Evolutionary conservation across 1,140 invertebrate genomes (phyloP).

Genomic region (Notospermus geniculatus): DNA sequence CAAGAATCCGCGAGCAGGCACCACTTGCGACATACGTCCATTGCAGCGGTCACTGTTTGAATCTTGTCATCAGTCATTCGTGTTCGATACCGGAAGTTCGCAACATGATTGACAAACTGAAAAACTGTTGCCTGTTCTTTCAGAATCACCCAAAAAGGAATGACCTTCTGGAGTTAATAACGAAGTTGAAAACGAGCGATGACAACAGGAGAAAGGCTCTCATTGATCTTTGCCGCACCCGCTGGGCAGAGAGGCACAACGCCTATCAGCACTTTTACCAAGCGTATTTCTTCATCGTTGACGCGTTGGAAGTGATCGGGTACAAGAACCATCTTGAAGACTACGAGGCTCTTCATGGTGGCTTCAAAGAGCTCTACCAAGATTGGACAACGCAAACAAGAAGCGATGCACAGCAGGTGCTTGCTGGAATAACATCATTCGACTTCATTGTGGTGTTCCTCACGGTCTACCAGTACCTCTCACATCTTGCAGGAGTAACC

Average conservation of each 20-base stretch:
- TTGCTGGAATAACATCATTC: not conserved
- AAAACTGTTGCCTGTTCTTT: not conserved
- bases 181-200: not conserved
- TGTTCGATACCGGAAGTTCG: not conserved
- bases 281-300: not conserved
- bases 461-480: not conserved
- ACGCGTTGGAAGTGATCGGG: not conserved
- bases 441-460: not conserved
- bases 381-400: no score
- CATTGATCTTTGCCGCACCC: not conserved
- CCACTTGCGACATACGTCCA: not conserved
- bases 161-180: not conserved
- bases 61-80: not conserved
- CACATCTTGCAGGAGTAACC: not conserved
- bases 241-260: not conserved
- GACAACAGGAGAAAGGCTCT: not conserved
- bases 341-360: no score
- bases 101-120: slow-evolving; percentile 1
- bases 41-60: not conserved
- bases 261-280: not conserved
- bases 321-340: no score
- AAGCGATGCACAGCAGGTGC: no score
- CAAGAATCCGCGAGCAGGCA: not conserved
- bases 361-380: no score
- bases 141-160: not conserved